Evolutionary conservation across 2,797 vertebrate genomes (phyloP), one percentile per base, ranked within the genome.

Genomic region (Clarias laeviceps): DNA sequence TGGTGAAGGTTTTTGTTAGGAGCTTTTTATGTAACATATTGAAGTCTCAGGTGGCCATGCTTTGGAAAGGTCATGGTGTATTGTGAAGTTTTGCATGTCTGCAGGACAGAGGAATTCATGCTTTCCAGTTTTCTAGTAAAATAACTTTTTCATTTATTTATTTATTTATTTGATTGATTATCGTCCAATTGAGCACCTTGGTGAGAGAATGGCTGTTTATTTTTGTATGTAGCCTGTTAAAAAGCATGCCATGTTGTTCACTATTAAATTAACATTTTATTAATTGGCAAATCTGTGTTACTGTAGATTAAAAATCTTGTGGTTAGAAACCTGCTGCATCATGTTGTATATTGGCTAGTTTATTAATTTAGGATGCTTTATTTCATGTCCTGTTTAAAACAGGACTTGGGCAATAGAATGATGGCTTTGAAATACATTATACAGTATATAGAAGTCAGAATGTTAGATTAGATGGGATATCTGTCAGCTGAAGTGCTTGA

Each of bases 401-500:
- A n/a, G 24, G 24, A 27, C 70, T 50, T 27, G 0, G 27, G 20
- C 9, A 78, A 59, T 59, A 77, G 24, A 5, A 15, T 68, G 76
- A 82, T 72, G 37, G n/a, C 29, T 70, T 20, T 76, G 27, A 72
- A 83, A 24, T 72, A 32, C 40, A n/a, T 29, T 29, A n/a, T 32
- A 56, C 7, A 37, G 3, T 37, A 11, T 20, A 32, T 76, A 73
- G 54, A 78, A 66, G 56, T 80, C 57, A 66, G 57, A 27, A 78
- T 72, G 18, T 40, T 68, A 56, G 32, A 73, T 59, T 69, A 70
- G 34, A 20, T 87, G n/a, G 69, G 17, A 57, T 68, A 66, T 74
- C 50, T 65, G 24, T 50, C 56, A 59, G 32, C 66, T 80, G 68
- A 80, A 83, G 59, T 61, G 45, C 27, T 72, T 70, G 61, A 57